Evolutionary conservation across 1,140 invertebrate species (phyloP).

Genomic region (Leptinotarsa texana): DNA sequence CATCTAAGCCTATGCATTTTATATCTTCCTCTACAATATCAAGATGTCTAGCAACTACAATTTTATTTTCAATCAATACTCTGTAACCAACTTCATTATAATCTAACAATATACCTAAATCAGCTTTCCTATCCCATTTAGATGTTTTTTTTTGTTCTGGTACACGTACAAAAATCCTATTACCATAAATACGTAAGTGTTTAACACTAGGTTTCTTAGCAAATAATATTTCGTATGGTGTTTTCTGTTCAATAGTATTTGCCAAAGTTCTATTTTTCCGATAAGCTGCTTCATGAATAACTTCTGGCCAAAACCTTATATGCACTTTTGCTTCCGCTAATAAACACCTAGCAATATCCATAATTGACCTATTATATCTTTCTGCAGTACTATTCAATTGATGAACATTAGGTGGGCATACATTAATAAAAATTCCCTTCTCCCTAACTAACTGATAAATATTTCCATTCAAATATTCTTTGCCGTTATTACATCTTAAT

Average conservation of each 20-base stretch:
- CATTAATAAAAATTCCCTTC: neutral
- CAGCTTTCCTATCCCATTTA: too few relatives aligned
- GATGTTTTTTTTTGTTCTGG: neutral
- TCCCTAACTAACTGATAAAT: constrained; percentile 33
- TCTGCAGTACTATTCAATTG: constrained; percentile 53
- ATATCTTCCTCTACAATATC: neutral
- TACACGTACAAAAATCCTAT: constrained; percentile 31
- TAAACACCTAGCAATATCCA: constrained; percentile 41
- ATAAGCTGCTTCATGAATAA: constrained; percentile 42
- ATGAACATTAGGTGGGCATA: constrained; percentile 52
- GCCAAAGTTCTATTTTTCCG: constrained; percentile 44
- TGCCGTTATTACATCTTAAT: constrained; percentile 55
- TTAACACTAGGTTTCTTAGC: constrained; percentile 27
- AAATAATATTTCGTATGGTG: too few relatives aligned
- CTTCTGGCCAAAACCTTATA: constrained; percentile 51
- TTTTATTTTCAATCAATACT: neutral
- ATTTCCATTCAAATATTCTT: constrained; percentile 50
- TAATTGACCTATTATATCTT: constrained; percentile 51
- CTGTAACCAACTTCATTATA: neutral
- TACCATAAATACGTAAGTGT: neutral
- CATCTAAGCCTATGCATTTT: neutral
- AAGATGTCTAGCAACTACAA: neutral
- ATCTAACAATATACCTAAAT: neutral
- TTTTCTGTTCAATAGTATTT: constrained; percentile 23
- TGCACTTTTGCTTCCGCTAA: constrained; percentile 44